Evolutionary conservation across 2,888 invertebrate species (phyloP).

Genomic region (Aspidapion aeneum): DNA sequence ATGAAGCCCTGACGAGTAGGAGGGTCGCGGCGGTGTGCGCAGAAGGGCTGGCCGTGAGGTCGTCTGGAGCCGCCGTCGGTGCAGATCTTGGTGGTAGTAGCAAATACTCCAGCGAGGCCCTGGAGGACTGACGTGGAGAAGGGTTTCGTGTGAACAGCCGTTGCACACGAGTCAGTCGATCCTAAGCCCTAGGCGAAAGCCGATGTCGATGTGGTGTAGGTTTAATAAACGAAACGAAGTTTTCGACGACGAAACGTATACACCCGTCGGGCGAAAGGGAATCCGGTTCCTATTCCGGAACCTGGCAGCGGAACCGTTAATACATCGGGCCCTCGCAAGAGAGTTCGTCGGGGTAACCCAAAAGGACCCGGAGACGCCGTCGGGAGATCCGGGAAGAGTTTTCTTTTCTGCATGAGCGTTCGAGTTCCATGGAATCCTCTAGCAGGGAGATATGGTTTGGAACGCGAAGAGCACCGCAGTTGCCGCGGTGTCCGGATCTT

Average conservation of each 20-base stretch:
- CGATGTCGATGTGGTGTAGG: conserved; percentile 37
- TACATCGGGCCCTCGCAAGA: conserved; percentile 35
- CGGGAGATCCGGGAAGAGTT: conserved; percentile 15
- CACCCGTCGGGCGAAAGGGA: conserved; percentile 16
- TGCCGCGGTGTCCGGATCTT: conserved; percentile 50
- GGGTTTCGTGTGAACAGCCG: conserved; percentile 16
- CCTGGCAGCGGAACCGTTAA: conserved; percentile 54
- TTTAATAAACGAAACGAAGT: conserved; percentile 12
- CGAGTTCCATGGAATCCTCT: conserved; percentile 53
- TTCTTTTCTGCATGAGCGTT: conserved; percentile 52
- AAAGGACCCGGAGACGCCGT: conserved; percentile 18
- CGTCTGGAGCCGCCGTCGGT: conserved; percentile 54
- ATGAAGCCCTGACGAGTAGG: conserved; percentile 62
- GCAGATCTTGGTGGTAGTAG: conserved; percentile 64
- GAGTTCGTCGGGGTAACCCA: conserved; percentile 20
- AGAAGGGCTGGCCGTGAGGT: conserved; percentile 58
- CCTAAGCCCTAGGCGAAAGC: conserved; percentile 51
- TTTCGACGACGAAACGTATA: no score
- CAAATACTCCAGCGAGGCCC: conserved; percentile 20
- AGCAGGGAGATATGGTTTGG: conserved; percentile 44
- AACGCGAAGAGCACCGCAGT: conserved; percentile 50
- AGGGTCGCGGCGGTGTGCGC: conserved; percentile 54
- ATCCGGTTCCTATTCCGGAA: conserved; percentile 50
- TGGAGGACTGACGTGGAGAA: conserved; percentile 17
- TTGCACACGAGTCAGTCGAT: conserved; percentile 54